A percentile compares a stretch with the other conserved stretches of the same genome.
Conservation (phyloP, 2,797 vertebrate genomes). For the Aythya fuligula region DNA sequence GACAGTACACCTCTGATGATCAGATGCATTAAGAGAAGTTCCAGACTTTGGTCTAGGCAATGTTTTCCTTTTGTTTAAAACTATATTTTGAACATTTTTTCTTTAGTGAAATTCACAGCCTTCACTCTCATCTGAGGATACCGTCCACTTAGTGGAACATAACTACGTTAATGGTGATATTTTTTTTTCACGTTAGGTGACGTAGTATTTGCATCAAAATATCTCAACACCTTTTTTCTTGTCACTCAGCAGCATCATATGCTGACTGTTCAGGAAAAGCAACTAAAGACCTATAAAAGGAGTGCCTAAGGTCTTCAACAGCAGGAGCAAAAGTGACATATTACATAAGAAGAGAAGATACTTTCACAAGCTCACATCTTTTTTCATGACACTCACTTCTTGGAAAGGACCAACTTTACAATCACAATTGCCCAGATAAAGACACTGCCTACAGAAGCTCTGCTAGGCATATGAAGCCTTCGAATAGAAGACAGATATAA, state of each 20-base stretch:
- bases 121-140: not conserved
- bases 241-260: conserved; percentile 31
- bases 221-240: not conserved
- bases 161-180: not conserved
- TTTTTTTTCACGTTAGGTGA: not conserved
- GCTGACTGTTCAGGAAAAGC: conserved; percentile 23
- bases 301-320: not conserved
- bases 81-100: not conserved
- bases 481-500: not conserved
- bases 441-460: not conserved
- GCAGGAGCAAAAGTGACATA: not conserved
- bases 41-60: not conserved
- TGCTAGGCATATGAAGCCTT: not conserved
- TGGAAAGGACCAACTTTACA: not conserved
- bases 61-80: not conserved
- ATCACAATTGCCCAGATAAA: not conserved
- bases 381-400: not conserved
- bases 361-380: not conserved
- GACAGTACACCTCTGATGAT: not conserved
- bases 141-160: not conserved
- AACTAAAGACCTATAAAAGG: not conserved
- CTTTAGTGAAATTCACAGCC: not conserved
- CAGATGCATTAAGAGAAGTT: not conserved
- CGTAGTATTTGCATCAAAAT: conserved; percentile 28
- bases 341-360: not conserved